These are phyloP conservation scores for Acanthurus leucopareius DNA, from an alignment of 2,797 vertebrate species.

Conservation along the genomic window DNA sequence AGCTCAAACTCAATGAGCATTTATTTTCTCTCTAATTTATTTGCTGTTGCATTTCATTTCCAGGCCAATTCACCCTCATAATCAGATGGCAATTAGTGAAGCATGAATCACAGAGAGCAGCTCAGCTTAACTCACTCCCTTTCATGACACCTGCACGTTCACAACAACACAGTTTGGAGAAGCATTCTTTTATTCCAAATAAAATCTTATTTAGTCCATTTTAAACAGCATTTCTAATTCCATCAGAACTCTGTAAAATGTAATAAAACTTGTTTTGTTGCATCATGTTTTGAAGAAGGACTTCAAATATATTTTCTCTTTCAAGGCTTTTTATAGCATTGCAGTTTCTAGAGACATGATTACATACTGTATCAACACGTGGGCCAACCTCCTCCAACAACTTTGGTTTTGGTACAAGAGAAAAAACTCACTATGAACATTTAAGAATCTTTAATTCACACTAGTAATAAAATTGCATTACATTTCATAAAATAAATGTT, in stretches of 20 bases:
- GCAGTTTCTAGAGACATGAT: conserved; percentile 75
- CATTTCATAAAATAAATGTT: conserved; percentile 99
- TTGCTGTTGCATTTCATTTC: conserved; percentile 80
- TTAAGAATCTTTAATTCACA: conserved; percentile 99
- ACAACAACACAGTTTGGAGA: conserved; percentile 84
- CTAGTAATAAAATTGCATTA: conserved; percentile 99
- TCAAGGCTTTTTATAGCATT: conserved; percentile 69
- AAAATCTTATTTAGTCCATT: conserved; percentile 81
- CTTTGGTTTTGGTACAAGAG: conserved; percentile 80
- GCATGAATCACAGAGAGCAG: conserved; percentile 75
- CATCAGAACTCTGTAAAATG: conserved; percentile 80
- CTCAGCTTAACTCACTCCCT: conserved; percentile 60
- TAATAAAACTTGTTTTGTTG: conserved; percentile 79
- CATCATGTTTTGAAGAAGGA: conserved; percentile 77
- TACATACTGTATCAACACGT: conserved; percentile 71
- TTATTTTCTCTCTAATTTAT: conserved; percentile 81
- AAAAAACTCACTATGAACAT: conserved; percentile 91
- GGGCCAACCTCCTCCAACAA: conserved; percentile 72
- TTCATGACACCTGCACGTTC: conserved; percentile 77
- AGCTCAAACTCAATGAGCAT: conserved; percentile 75
- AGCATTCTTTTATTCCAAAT: conserved; percentile 87
- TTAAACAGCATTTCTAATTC: conserved; percentile 84
- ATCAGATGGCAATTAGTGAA: conserved; percentile 83
- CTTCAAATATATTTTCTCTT: conserved; percentile 73
- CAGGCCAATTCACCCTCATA: conserved; percentile 78